These are phyloP conservation scores for Pluvialis apricaria DNA, from an alignment of 2,113 vertebrate genomes.

Conservation along the genomic window DNA sequence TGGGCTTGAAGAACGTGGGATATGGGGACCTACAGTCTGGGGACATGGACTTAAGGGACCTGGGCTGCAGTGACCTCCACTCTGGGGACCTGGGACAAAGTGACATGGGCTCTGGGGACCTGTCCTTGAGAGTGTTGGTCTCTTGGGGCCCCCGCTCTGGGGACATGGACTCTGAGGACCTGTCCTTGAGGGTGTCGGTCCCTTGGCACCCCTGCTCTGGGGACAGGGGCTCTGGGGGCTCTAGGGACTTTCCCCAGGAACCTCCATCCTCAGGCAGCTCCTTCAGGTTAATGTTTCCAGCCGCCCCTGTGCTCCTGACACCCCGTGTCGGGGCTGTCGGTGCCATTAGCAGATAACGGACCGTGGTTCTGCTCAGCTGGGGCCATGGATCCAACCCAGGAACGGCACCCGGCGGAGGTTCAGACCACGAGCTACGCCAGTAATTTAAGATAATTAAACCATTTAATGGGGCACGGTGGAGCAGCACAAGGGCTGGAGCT, in stretches of 20 bases:
- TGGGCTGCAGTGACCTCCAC: background rate
- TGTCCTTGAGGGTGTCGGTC: no score
- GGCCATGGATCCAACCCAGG: background rate
- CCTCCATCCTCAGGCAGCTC: background rate
- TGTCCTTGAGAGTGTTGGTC: background rate
- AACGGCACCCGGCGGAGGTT: background rate
- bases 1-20: background rate
- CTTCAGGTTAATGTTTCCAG: background rate
- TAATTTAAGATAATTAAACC: background rate
- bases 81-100: background rate
- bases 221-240: no score
- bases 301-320: accelerated
- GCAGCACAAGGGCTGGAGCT: background rate
- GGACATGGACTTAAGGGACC: background rate
- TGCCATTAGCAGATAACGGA: background rate
- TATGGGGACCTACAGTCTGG: background rate
- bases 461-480: background rate
- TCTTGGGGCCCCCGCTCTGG: no score
- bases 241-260: background rate
- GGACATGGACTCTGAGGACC: no score
- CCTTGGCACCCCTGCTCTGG: no score
- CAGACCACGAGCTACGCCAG: accelerated
- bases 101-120: background rate
- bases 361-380: background rate
- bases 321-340: background rate